Conservation (phyloP, 1,140 invertebrate species). For the Whitmania pigra region DNA sequence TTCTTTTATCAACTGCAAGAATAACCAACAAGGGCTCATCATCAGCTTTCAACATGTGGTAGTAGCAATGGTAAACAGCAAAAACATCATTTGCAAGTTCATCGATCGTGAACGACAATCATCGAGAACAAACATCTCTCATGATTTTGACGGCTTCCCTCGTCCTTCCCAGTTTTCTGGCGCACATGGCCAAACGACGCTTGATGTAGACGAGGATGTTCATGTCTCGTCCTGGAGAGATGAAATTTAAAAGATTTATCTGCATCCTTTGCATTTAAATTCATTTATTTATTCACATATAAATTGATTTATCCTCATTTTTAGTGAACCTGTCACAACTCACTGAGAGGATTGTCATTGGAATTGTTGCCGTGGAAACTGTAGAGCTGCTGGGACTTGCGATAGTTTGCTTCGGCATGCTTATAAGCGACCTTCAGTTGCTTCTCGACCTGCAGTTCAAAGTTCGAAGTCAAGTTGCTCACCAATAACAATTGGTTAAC, state of each 20-base stretch:
- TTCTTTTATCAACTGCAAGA: constrained; percentile 73
- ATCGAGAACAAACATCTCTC: constrained; percentile 56
- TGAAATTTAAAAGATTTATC: constrained; percentile 10
- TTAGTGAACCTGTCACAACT: no score
- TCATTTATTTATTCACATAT: no score
- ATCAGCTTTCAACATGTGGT: background rate
- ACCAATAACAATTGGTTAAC: no score
- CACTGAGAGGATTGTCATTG: no score
- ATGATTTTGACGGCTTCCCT: constrained; percentile 95
- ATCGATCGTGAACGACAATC: background rate
- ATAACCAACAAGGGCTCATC: constrained; percentile 2
- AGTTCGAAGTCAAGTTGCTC: background rate
- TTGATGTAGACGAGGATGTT: constrained; percentile 92
- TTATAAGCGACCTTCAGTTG: constrained; percentile 74
- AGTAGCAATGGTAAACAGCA: no score
- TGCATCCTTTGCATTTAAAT: no score
- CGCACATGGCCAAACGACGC: constrained; percentile 87
- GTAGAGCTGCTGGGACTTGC: constrained; percentile 62
- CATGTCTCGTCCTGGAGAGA: constrained; percentile 59
- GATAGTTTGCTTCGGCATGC: constrained; percentile 72
- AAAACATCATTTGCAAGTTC: background rate
- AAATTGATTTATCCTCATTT: no score
- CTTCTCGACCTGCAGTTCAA: constrained; percentile 54
- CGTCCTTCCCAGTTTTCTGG: constrained; percentile 70
- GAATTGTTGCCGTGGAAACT: no score